phyloP scores from a whole-genome alignment of 2,797 vertebrate genomes.

The Scyliorhinus canicula region DNA sequence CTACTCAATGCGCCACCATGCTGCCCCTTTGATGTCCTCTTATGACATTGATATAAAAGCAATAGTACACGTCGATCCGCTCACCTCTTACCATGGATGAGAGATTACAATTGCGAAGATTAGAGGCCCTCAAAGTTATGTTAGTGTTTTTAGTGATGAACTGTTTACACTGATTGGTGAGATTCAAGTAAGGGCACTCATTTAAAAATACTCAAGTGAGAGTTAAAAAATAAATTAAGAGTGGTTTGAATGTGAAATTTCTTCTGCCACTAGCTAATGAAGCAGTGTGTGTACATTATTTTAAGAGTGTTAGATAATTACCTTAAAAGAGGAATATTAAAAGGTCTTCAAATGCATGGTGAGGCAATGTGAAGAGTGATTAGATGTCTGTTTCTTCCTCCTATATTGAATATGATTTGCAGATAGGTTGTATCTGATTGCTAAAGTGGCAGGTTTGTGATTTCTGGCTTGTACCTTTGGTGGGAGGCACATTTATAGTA shows the following conservation, averaged over 20 bases:
- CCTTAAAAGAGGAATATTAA: background rate
- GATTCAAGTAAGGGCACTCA: background rate
- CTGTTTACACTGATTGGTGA: background rate
- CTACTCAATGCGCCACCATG: too few species aligned
- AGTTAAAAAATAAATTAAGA: background rate
- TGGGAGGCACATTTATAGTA: background rate
- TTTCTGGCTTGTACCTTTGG: background rate
- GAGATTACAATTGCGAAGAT: background rate
- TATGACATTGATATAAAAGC: background rate
- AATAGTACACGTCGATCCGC: background rate
- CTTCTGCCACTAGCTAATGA: background rate
- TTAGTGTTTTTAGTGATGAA: background rate
- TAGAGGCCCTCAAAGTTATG: background rate
- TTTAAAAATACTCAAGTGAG: background rate
- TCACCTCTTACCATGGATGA: background rate
- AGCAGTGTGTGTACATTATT: background rate
- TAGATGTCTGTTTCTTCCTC: background rate
- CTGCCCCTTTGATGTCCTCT: too few species aligned
- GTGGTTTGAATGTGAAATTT: background rate
- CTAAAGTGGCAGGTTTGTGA: background rate
- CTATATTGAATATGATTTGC: background rate
- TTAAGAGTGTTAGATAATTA: background rate
- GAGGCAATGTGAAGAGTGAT: too few species aligned
- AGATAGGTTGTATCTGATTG: background rate
- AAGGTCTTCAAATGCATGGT: background rate